Evolutionary conservation across 2,888 invertebrate genomes (phyloP).

Genomic region (Vanessa cardui): DNA sequence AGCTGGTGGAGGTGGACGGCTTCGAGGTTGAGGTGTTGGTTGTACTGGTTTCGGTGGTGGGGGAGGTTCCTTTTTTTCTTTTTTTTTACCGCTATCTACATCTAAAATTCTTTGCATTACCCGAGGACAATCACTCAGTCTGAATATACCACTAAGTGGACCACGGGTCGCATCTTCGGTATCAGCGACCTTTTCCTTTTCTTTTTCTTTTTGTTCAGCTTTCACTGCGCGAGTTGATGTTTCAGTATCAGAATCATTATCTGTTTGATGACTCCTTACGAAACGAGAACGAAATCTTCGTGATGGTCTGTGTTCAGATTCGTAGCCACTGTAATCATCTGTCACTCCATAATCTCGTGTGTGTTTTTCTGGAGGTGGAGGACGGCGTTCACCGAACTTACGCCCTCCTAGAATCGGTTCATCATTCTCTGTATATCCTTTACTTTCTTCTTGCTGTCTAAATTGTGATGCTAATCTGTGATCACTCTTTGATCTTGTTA

Average conservation of each 20-base stretch:
- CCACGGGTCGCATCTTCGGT: conserved; percentile 94
- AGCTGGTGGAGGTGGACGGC: conserved; percentile 84
- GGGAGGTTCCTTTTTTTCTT: conserved; percentile 88
- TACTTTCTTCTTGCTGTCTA: conserved; percentile 91
- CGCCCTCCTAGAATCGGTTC: conserved; percentile 88
- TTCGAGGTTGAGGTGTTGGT: conserved; percentile 75
- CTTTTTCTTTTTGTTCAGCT: conserved; percentile 84
- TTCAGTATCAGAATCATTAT: conserved; percentile 91
- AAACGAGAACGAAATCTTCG: conserved; percentile 89
- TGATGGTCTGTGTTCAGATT: conserved; percentile 83
- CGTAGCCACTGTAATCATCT: conserved; percentile 88
- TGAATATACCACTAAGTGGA: conserved; percentile 94
- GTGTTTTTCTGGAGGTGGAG: conserved; percentile 78
- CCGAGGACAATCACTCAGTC: conserved; percentile 92
- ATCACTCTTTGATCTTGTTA: conserved; percentile 96
- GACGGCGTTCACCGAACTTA: conserved; percentile 89
- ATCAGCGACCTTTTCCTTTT: conserved; percentile 89
- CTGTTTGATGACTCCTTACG: conserved; percentile 86
- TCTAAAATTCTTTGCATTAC: conserved; percentile 95
- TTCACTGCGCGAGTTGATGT: conserved; percentile 84
- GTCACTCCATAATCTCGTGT: conserved; percentile 82
- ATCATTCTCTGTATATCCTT: conserved; percentile 85
- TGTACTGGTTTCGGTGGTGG: conserved; percentile 82
- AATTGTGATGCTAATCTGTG: conserved; percentile 95
- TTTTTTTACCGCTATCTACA: conserved; percentile 88